Conservation (phyloP, 2,888 invertebrate species). For the Seira ritae region DNA sequence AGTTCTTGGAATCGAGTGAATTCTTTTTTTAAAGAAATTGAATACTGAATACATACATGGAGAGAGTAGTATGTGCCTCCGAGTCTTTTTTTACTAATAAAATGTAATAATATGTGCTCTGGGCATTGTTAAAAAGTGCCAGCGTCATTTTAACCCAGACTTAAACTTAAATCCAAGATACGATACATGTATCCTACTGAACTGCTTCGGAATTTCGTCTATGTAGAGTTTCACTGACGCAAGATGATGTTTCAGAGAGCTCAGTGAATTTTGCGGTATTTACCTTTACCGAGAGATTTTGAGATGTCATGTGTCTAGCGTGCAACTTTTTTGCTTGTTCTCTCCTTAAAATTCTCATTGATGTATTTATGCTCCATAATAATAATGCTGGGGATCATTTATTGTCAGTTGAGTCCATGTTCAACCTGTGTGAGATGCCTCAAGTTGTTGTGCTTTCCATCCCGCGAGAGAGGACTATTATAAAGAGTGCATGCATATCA, state of each 20-base stretch:
- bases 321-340: slow-evolving; percentile 3
- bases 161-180: no score
- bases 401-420: not conserved
- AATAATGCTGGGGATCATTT: slow-evolving; percentile 1
- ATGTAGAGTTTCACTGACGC: no score
- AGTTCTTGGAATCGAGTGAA: slow-evolving; percentile 11
- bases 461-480: not conserved
- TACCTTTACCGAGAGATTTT: not conserved
- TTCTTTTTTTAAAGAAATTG: not conserved
- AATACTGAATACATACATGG: not conserved
- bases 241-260: no score
- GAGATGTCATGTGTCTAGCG: slow-evolving; percentile 3
- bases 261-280: not conserved
- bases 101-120: slow-evolving; percentile 2
- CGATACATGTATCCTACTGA: no score
- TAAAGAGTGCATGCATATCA: slow-evolving; percentile 1
- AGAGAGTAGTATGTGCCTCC: not conserved
- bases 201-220: no score
- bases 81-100: slow-evolving; percentile 9
- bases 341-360: not conserved
- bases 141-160: not conserved
- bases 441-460: not conserved
- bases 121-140: not conserved
- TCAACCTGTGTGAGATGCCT: not conserved
- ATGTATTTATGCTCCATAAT: not conserved